Conservation (phyloP, 2,113 vertebrate genomes). For the Lanius ludovicianus region DNA sequence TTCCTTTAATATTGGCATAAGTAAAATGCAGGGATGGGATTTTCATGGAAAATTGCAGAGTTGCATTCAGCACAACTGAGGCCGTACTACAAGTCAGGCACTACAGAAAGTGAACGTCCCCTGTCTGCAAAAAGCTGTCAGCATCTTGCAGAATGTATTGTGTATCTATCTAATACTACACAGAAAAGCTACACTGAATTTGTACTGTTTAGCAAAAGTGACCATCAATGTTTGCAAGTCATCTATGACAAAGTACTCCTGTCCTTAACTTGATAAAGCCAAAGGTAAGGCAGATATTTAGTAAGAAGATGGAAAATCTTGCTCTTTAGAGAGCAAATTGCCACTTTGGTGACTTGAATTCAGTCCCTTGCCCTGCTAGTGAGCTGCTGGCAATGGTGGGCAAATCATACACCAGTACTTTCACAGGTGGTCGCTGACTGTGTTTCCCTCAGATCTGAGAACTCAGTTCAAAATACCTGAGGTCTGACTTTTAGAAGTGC, state of each 20-base stretch:
- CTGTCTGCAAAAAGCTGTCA: neutral
- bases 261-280: neutral
- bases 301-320: neutral
- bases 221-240: neutral
- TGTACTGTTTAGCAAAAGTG: neutral
- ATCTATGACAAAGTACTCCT: neutral
- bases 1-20: neutral
- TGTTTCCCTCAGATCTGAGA: neutral
- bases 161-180: neutral
- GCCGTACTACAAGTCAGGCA: neutral
- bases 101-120: neutral
- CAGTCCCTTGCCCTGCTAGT: neutral
- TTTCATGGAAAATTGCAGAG: neutral
- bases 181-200: neutral
- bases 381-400: neutral
- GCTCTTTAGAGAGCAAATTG: neutral
- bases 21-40: neutral
- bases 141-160: neutral
- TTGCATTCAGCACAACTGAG: neutral
- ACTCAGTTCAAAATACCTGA: neutral
- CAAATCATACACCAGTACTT: neutral
- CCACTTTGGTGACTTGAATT: neutral
- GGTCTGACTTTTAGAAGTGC: constrained; percentile 12
- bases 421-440: neutral
- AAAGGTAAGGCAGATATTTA: neutral